These are phyloP conservation scores for Pipra filicauda DNA, from an alignment of 2,113 vertebrate species.

Conservation along the genomic window DNA sequence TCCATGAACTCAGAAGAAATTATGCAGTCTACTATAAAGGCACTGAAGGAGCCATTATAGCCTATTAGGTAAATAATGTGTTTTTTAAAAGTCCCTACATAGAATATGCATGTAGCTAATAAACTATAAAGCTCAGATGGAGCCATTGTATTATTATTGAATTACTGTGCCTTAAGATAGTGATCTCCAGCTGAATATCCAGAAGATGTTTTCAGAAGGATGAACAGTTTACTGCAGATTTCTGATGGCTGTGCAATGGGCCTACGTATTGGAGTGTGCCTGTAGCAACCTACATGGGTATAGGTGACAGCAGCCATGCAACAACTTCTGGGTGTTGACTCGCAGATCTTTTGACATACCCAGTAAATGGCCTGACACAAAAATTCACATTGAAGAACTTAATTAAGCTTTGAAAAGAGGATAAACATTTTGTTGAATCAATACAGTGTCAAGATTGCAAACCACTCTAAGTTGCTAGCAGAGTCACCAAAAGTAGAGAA, in stretches of 20 bases:
- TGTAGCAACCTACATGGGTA: background rate
- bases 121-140: conserved; percentile 8
- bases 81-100: conserved; percentile 32
- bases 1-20: conserved; percentile 64
- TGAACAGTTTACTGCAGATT: background rate
- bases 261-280: fast-evolving
- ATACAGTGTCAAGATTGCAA: background rate
- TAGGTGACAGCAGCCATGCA: background rate
- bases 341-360: background rate
- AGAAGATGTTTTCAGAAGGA: background rate
- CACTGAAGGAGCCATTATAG: conserved; percentile 40
- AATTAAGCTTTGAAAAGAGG: background rate
- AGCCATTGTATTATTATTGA: background rate
- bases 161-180: background rate
- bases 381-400: background rate
- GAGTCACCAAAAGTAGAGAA: background rate
- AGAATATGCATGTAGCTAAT: conserved; percentile 23
- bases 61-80: conserved; percentile 62
- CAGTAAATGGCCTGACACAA: background rate
- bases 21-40: conserved; percentile 34
- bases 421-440: background rate
- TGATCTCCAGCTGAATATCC: background rate
- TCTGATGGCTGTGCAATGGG: background rate
- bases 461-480: background rate
- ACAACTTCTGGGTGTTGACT: background rate